A percentile compares a stretch with the other conserved stretches of the same genome.
phyloP scores from a whole-genome alignment of 2,888 invertebrate species.

The Alentia gelatinosa region DNA sequence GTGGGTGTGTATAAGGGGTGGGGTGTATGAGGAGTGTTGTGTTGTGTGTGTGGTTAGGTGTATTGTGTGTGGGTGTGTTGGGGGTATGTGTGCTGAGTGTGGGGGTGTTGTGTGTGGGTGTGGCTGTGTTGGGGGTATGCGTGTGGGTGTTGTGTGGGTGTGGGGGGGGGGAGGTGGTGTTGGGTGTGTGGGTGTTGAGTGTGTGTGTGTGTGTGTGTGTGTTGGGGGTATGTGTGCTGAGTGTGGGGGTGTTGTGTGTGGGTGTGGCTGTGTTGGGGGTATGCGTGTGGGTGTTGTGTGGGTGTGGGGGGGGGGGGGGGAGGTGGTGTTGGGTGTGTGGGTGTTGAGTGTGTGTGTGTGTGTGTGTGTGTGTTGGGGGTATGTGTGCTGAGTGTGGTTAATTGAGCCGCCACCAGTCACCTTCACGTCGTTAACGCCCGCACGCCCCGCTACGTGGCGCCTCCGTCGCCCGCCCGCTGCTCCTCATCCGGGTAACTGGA shows the following conservation, averaged over 20 bases:
- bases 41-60: too few species aligned
- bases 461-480: not conserved
- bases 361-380: not conserved
- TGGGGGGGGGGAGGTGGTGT: too few species aligned
- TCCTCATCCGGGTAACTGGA: not conserved
- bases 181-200: too few species aligned
- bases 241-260: not conserved
- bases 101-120: not conserved
- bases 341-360: not conserved
- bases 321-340: not conserved
- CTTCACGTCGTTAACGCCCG: not conserved
- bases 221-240: too few species aligned
- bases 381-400: not conserved
- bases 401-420: not conserved
- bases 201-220: too few species aligned
- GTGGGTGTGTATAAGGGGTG: too few species aligned
- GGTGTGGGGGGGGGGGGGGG: not conserved
- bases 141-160: not conserved
- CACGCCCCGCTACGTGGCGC: not conserved
- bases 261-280: not conserved
- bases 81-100: too few species aligned
- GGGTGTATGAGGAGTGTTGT: too few species aligned
- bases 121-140: not conserved
- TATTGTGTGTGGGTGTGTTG: too few species aligned
- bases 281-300: not conserved